phyloP scores from a whole-genome alignment of 1,140 invertebrate genomes.

The Papilio helenus region DNA sequence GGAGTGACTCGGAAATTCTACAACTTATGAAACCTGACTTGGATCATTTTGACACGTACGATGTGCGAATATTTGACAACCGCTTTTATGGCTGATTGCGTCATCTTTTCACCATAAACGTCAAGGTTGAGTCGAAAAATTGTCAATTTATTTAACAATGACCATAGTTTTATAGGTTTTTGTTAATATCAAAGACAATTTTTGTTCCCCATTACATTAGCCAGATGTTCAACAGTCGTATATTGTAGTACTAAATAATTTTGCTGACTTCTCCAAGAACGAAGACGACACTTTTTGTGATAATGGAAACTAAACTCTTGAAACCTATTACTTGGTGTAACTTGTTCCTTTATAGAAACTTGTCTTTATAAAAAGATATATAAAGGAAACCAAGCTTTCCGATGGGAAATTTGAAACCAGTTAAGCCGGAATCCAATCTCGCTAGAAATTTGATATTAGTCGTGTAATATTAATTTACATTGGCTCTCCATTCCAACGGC shows the following conservation, averaged over 20 bases:
- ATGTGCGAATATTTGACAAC: slow-evolving; percentile 1
- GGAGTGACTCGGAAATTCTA: background rate
- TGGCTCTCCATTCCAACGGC: background rate
- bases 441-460: slow-evolving; percentile 4
- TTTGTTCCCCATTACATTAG: too few relatives aligned
- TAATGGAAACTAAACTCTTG: background rate
- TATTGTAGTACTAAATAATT: too few relatives aligned
- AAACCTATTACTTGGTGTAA: background rate
- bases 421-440: slow-evolving; percentile 10
- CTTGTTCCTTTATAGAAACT: background rate
- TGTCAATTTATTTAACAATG: too few relatives aligned
- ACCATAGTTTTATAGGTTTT: too few relatives aligned
- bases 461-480: background rate
- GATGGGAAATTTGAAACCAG: slow-evolving; percentile 19
- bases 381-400: slow-evolving; percentile 1
- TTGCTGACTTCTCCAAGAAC: too few relatives aligned
- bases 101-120: slow-evolving; percentile 5
- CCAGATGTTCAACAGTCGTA: too few relatives aligned
- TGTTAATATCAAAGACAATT: too few relatives aligned
- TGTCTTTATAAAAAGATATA: slow-evolving; percentile 15
- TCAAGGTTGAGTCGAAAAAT: background rate
- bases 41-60: background rate
- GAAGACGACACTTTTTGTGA: background rate
- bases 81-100: slow-evolving; percentile 6
- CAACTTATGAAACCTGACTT: background rate